Base-by-base conservation (phyloP, 2,888 invertebrate species). In the Drosophila imparisetae region DNA sequence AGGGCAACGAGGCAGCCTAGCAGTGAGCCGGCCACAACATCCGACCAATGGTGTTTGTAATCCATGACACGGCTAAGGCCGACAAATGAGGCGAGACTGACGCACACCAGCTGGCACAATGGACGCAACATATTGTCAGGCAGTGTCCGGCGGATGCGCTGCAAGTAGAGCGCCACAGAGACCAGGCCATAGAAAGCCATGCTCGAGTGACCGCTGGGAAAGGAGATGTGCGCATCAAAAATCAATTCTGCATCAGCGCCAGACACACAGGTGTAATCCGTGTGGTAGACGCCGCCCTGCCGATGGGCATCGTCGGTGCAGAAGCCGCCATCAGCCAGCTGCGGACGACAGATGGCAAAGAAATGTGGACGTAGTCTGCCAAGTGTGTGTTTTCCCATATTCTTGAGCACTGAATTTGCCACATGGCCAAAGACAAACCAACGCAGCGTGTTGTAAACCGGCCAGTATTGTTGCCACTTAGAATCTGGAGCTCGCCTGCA, bases 31-130 rank as follows among this genome's bases (percentile, higher is more conserved):
- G 95, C 96, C 48, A 98, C 94, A 6, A 98, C 98, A 93, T 99
- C 99, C 92, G 97, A 98, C 98, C 98, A 98, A 92, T 99, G 98
- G 93, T 99, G 99, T 93, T 98, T 98, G 94, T 98, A 97, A 94
- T 99, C 97, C 11, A 97, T 97, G 52, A 99, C 95, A 59, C 99
- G 95, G 71, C 98, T 96, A 94, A 98, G 95, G 54, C 96, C 96
- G 6, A 97, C 97, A 93, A 95, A 97, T 95, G 96, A 95, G 40
- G 98, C 96, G 91, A 96, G 93, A 91, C 96, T 94, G 75, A 98
- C 93, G 63, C 96, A 95, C 21, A 96, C 79, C 91, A 97, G 95
- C 94, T 99, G 98, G 61, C 83, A 49, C 38, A 81, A n/a, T 13
- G 81, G 72, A 13, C 80, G 70, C 61, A 87, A 48, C 34, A 87